Base-by-base conservation (phyloP, 2,888 invertebrate genomes). In the Cylindroiulus punctatus region DNA sequence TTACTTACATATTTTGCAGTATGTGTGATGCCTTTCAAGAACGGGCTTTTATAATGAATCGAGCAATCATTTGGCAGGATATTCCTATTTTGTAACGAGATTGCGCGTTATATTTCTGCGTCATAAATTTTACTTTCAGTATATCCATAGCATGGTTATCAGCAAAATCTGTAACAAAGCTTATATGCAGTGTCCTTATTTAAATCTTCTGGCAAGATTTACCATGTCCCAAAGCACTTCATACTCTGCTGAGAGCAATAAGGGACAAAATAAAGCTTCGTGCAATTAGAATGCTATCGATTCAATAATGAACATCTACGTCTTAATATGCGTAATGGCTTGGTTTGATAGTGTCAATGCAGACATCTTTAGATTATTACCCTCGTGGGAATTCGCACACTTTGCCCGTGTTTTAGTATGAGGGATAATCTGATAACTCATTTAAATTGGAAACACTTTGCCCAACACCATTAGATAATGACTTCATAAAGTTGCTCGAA, bases 251-350 rank as follows among this genome's bases (percentile, higher is more conserved):
- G 65, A 65, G 65, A 65, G 26, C 65, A 26, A 65, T 65, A 65
- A 65, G 65, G 12, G 65, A 26, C 65, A 17, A 30, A 30, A 76
- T 76, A 30, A 76, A 76, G 30, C 30, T 65, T 26, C 17, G 30
- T 30, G 30, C 8, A 76, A 76, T 76, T 76, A 76, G 76, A 76
- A 76, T 76, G 30, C 76, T 30, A 76, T 76, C 30, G 76, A 76
- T 76, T 32, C 17, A 76, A 76, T 32, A 76, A 76, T 65, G 65
- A 65, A 65, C 65, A 26, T 65, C 65, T 65, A 26, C 22, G 22
- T 65, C 26, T 65, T 65, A 65, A 65, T 65, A 65, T 65, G 65
- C 65, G 65, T 65, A 65, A 65, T 65, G 65, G 65, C 65, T 65
- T 26, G 10, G 26, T 26, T 65, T 65, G 17, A 17, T 65, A 65